These are phyloP conservation scores for Drosophila percnosoma DNA, from an alignment of 2,888 invertebrate genomes.

Conservation along the genomic window DNA sequence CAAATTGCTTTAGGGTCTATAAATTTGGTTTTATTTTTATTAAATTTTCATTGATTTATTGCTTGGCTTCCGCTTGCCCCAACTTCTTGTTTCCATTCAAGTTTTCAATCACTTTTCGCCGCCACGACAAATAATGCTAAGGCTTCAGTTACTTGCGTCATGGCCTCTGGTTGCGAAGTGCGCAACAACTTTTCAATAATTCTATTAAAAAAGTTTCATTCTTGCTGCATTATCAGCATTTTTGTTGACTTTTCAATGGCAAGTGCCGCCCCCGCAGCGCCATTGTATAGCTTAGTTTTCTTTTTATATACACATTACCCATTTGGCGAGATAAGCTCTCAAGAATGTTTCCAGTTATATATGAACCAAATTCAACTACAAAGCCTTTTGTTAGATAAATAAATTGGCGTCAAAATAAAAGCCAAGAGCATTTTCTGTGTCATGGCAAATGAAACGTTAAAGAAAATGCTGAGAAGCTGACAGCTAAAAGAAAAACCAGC, in stretches of 20 bases:
- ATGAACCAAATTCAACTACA: slow-evolving; percentile 6
- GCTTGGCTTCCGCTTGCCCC: background rate
- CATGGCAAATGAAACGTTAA: slow-evolving; percentile 8
- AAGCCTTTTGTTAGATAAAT: slow-evolving; percentile 44
- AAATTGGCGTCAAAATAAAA: slow-evolving; percentile 33
- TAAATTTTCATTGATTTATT: slow-evolving; percentile 21
- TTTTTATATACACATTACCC: background rate
- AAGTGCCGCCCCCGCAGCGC: background rate
- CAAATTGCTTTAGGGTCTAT: background rate
- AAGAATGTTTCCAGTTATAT: slow-evolving; percentile 30
- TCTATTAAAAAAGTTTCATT: slow-evolving; percentile 31
- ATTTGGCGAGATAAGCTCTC: slow-evolving; percentile 52
- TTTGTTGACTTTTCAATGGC: slow-evolving; percentile 28
- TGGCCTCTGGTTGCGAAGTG: slow-evolving; percentile 1
- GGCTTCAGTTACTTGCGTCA: slow-evolving; percentile 14
- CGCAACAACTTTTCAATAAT: slow-evolving; percentile 44
- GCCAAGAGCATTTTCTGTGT: background rate
- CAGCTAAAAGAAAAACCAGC: slow-evolving; percentile 2
- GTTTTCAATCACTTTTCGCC: slow-evolving; percentile 15
- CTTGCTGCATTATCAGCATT: slow-evolving; percentile 61
- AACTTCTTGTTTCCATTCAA: background rate
- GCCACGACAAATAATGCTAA: slow-evolving; percentile 9
- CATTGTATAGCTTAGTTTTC: background rate
- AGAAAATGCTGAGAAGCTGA: background rate
- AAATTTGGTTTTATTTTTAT: slow-evolving; percentile 2